Percentiles rank a stretch among this genome's conserved stretches.
These are phyloP conservation scores for Etheostoma nigrum DNA, from an alignment of 2,797 vertebrate species.

Conservation along the genomic window DNA sequence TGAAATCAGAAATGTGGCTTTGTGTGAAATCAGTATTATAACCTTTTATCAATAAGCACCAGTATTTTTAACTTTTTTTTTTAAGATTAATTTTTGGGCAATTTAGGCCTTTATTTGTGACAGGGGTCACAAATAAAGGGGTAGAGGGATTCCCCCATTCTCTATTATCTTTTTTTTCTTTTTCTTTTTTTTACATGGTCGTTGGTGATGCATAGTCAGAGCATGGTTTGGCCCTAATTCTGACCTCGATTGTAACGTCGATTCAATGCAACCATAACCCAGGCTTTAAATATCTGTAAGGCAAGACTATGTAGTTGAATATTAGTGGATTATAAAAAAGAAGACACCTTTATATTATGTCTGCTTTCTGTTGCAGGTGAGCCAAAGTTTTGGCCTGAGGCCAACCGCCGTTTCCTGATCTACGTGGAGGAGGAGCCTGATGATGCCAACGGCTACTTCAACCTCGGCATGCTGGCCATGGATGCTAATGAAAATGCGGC, in stretches of 20 bases:
- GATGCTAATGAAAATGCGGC: slow-evolving; percentile 92
- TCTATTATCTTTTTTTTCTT: too few relatives aligned
- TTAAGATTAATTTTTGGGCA: too few relatives aligned
- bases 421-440: slow-evolving; percentile 95
- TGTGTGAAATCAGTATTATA: not conserved
- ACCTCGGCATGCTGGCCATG: slow-evolving; percentile 99
- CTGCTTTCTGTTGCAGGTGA: slow-evolving; percentile 84
- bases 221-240: too few relatives aligned
- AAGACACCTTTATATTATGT: not conserved
- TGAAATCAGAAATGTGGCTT: not conserved
- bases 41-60: too few relatives aligned
- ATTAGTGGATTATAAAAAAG: not conserved
- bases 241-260: too few relatives aligned
- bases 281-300: not conserved
- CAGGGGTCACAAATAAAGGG: too few relatives aligned
- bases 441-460: slow-evolving; percentile 98
- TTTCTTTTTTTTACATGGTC: too few relatives aligned
- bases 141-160: too few relatives aligned
- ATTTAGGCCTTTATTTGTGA: too few relatives aligned
- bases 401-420: slow-evolving; percentile 92
- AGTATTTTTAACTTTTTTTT: too few relatives aligned
- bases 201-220: too few relatives aligned
- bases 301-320: not conserved
- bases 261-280: not conserved
- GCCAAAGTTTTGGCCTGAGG: slow-evolving; percentile 93